Conservation (phyloP, 2,113 vertebrate species). For the Geococcyx californianus region DNA sequence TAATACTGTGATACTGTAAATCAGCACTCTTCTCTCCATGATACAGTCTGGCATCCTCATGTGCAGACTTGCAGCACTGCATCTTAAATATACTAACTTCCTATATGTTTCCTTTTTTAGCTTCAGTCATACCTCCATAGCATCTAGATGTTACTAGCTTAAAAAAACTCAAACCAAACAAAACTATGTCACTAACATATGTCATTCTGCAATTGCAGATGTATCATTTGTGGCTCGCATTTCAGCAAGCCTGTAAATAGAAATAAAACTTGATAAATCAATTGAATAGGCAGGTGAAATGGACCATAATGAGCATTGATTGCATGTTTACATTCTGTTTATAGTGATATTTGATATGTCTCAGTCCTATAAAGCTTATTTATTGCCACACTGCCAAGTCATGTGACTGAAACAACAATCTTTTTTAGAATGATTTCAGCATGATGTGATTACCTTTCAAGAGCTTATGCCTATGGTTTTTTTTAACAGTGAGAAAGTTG, state of each 20-base stretch:
- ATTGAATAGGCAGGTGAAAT: not conserved
- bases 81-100: not conserved
- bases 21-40: not conserved
- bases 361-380: conserved; percentile 5
- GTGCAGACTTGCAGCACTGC: not conserved
- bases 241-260: not conserved
- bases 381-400: not conserved
- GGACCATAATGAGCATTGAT: conserved; percentile 16
- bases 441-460: not conserved
- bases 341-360: not conserved
- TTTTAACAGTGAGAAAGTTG: not conserved
- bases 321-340: conserved; percentile 2
- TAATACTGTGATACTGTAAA: no score
- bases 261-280: conserved; percentile 23
- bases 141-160: not conserved
- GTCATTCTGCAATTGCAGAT: not conserved
- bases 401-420: not conserved
- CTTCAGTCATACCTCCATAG: not conserved
- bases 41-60: not conserved
- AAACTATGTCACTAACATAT: fast-evolving
- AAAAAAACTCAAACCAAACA: not conserved
- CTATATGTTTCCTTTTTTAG: not conserved
- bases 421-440: not conserved
- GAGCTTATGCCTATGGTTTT: not conserved
- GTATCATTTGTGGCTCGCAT: not conserved